Conservation (phyloP, 2,797 vertebrate species). For the Danio kyathit region DNA sequence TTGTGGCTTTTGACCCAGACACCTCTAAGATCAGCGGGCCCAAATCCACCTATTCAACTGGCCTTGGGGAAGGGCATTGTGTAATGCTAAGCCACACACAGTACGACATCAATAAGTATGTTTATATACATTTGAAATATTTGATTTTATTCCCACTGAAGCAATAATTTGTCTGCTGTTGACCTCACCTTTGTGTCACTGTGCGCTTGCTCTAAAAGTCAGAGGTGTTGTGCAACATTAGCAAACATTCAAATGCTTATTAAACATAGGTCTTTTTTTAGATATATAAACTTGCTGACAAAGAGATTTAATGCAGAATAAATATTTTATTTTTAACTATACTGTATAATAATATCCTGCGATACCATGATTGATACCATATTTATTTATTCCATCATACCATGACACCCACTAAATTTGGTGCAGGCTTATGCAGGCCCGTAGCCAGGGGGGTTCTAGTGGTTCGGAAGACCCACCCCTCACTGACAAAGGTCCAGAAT, state of each 20-base stretch:
- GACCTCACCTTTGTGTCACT: conserved; percentile 3
- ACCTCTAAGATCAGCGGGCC: conserved; percentile 57
- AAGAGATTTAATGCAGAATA: neutral
- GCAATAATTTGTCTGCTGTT: neutral
- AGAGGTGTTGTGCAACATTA: neutral
- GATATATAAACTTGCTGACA: neutral
- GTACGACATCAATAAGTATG: neutral
- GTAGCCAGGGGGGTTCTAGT: too few relatives aligned
- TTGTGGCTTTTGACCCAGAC: conserved; percentile 56
- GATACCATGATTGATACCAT: too few relatives aligned
- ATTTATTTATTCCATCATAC: too few relatives aligned
- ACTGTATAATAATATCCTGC: too few relatives aligned
- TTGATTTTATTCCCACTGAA: neutral
- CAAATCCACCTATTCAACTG: conserved; percentile 57
- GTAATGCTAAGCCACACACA: conserved; percentile 62
- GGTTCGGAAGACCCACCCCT: too few relatives aligned
- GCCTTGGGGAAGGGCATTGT: conserved; percentile 71
- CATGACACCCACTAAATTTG: too few relatives aligned
- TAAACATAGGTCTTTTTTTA: neutral
- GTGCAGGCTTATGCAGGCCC: too few relatives aligned
- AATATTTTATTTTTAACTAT: too few relatives aligned
- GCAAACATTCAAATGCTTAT: neutral
- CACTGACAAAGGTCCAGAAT: too few relatives aligned
- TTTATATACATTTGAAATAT: neutral
- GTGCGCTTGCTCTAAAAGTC: neutral